Evolutionary conservation across 92 coral and sea anemone species (phyloP), one percentile per base, ranked within the genome.

Genomic region (Isaurus tuberculatus): DNA sequence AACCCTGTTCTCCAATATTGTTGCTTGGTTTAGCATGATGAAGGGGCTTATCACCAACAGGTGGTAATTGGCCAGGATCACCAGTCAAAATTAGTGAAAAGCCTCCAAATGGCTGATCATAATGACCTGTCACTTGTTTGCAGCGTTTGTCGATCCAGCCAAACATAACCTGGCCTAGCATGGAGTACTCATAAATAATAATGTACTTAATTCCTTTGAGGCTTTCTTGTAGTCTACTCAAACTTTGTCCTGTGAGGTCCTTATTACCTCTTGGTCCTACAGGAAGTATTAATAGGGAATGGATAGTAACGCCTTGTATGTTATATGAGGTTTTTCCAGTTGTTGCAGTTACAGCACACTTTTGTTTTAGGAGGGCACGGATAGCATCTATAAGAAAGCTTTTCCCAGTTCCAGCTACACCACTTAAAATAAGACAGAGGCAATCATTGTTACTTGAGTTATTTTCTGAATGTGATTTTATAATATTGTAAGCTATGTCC

Each of bases 131-230:
- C 19, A 32, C 80, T 58, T 73, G 80, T 37, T 32, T 73, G 80
- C 64, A 73, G 31, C 60, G 80, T 73, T 32, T 73, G 69, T 64
- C 69, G 16, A 64, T 64, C 58, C 34, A 75, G 7, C 81, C 66
- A 57, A 75, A 28, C 26, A 37, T 75, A 75, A 63, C 25, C 42
- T 75, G 81, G 40, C 67, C 81, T 28, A 75, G 81, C 81, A 75
- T 75, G 42, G 81, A 75, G 42, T 75, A 75, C 42, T 75, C 81
- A 75, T 75, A 65, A 46, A 48, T 46, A 31, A 75, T 14, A 57
- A 75, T 19, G 44, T 75, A 75, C 65, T 49, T 34, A 46, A 73
- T 40, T 17, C 28, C 63, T 25, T 58, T 51, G 34, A 75, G 65
- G 23, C 42, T 30, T 46, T 75, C 65, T 75, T 75, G 81, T 63